Evolutionary conservation across 2,888 invertebrate species (phyloP).

Genomic region (Dione juno): DNA sequence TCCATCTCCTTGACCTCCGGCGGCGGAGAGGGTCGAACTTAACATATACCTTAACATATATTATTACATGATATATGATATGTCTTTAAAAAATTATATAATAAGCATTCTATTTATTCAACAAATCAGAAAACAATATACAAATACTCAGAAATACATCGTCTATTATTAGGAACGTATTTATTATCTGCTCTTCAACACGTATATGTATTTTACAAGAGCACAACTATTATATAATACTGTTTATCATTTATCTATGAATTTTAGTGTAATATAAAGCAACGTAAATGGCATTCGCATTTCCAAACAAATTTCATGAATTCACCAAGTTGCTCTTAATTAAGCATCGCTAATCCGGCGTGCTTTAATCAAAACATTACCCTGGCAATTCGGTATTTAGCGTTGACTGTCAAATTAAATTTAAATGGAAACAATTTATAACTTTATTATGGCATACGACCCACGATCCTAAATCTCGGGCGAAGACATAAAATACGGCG

Average conservation of each 20-base stretch:
- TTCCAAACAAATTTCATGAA: constrained; percentile 36
- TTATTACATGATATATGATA: no score
- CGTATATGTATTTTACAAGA: not conserved
- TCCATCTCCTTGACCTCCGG: no score
- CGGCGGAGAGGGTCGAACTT: no score
- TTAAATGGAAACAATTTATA: constrained; percentile 81
- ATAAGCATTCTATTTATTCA: no score
- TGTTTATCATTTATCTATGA: not conserved
- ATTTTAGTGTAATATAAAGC: constrained; percentile 15
- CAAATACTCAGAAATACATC: not conserved
- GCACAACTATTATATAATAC: not conserved
- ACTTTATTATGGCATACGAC: constrained; percentile 78
- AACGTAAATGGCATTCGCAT: constrained; percentile 23
- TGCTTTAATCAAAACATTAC: constrained; percentile 74
- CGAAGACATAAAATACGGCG: constrained; percentile 77
- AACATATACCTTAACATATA: no score
- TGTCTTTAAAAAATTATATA: no score
- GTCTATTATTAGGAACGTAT: not conserved
- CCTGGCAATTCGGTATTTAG: constrained; percentile 67
- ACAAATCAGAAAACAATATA: no score
- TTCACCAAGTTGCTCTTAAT: constrained; percentile 48
- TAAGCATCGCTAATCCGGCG: constrained; percentile 60
- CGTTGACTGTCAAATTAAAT: constrained; percentile 80
- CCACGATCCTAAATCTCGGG: constrained; percentile 72
- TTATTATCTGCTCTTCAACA: no score